Evolutionary conservation across 2,888 invertebrate genomes (phyloP).

Genomic region (Ochropleura leucogaster): DNA sequence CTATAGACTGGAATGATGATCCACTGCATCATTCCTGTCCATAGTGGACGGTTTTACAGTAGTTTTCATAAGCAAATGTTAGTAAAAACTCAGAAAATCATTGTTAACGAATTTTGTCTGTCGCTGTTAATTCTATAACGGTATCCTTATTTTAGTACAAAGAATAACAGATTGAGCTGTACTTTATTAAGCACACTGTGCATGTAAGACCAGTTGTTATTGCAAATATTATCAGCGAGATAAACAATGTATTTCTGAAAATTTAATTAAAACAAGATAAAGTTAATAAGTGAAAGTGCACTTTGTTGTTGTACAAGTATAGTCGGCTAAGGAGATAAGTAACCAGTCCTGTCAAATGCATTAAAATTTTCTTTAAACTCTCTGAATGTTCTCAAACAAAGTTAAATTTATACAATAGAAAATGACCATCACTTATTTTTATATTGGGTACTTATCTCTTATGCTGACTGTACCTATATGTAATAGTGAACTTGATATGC

Average conservation of each 20-base stretch:
- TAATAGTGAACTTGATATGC: background rate
- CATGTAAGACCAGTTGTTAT: conserved; percentile 4
- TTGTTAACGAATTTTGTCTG: conserved; percentile 8
- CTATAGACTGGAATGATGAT: background rate
- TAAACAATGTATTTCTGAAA: conserved; percentile 15
- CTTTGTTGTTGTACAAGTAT: conserved; percentile 13
- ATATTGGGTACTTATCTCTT: no score
- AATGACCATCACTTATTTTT: no score
- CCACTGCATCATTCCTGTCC: no score
- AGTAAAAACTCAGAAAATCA: background rate
- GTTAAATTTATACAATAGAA: no score
- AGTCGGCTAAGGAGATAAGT: no score
- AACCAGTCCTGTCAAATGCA: no score
- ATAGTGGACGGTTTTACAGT: no score
- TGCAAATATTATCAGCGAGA: conserved; percentile 13
- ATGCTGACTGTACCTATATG: background rate
- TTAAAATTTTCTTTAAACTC: no score
- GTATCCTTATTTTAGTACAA: background rate
- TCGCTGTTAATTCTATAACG: background rate
- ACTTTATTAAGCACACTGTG: conserved; percentile 3
- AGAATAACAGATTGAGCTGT: conserved; percentile 4
- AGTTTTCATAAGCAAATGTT: background rate
- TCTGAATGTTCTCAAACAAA: no score
- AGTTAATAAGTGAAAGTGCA: conserved; percentile 22
- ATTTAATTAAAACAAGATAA: background rate